These are phyloP conservation scores for Campoletis sonorensis DNA, from an alignment of 1,140 invertebrate genomes.

Conservation along the genomic window DNA sequence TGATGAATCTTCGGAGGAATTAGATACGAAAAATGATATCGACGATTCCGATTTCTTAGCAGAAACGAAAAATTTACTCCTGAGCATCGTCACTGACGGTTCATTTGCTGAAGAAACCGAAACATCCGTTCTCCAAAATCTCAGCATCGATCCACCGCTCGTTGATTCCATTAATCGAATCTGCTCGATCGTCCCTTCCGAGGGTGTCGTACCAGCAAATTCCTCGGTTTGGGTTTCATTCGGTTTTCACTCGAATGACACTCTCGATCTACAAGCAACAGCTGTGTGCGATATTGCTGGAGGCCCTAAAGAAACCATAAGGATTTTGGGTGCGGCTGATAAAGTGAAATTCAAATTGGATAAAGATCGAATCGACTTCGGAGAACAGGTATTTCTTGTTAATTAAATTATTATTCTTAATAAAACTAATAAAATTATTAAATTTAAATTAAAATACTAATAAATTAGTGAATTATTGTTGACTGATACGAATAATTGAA, in stretches of 20 bases:
- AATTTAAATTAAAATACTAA: too few species aligned
- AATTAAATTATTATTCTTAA: too few species aligned
- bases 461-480: too few species aligned
- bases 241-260: slow-evolving; percentile 65
- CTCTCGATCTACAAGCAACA: slow-evolving; percentile 59
- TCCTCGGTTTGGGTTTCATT: slow-evolving; percentile 66
- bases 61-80: slow-evolving; percentile 49
- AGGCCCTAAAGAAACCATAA: slow-evolving; percentile 67
- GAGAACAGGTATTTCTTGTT: slow-evolving; percentile 70
- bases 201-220: slow-evolving; percentile 69
- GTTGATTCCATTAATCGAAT: slow-evolving; percentile 53
- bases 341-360: slow-evolving; percentile 66
- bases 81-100: slow-evolving; percentile 23
- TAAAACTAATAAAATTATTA: not conserved
- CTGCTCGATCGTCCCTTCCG: slow-evolving; percentile 55
- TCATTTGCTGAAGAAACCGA: slow-evolving; percentile 52
- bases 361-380: slow-evolving; percentile 68
- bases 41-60: slow-evolving; percentile 9
- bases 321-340: slow-evolving; percentile 65
- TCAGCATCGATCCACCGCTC: slow-evolving; percentile 14
- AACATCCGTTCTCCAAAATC: slow-evolving; percentile 36
- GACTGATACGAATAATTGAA: not conserved
- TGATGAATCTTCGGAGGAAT: not conserved
- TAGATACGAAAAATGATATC: not conserved
- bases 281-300: slow-evolving; percentile 67